These are phyloP conservation scores for Belgica antarctica DNA, from an alignment of 2,888 invertebrate species.

Conservation along the genomic window DNA sequence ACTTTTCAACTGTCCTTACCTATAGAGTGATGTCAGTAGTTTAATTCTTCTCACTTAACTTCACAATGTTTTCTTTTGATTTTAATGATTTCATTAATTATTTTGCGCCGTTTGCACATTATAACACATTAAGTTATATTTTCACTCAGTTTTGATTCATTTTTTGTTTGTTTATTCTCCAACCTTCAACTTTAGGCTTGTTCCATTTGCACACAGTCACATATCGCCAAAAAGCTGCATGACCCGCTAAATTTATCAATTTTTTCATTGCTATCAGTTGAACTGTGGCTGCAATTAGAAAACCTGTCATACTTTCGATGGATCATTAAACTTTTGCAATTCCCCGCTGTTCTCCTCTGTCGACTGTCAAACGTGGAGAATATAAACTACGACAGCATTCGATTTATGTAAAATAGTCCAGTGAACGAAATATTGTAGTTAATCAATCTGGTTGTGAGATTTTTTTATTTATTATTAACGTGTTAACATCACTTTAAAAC, in stretches of 20 bases:
- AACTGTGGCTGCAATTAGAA: constrained; percentile 51
- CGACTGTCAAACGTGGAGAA: constrained; percentile 50
- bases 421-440: not conserved
- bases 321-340: constrained; percentile 53
- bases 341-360: constrained; percentile 52
- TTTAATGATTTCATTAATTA: too few relatives aligned
- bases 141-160: constrained; percentile 47
- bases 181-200: constrained; percentile 50
- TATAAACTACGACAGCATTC: constrained; percentile 49
- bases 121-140: constrained; percentile 35
- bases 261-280: constrained; percentile 50
- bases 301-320: constrained; percentile 51
- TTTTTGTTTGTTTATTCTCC: constrained; percentile 48
- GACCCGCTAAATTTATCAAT: constrained; percentile 50
- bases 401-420: constrained; percentile 47
- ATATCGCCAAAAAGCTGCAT: constrained; percentile 52
- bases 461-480: too few relatives aligned
- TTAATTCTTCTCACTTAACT: too few relatives aligned
- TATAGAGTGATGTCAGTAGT: too few relatives aligned
- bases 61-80: too few relatives aligned
- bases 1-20: too few relatives aligned
- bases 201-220: constrained; percentile 50
- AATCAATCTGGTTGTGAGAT: not conserved
- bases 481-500: too few relatives aligned
- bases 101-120: too few relatives aligned